Evolutionary conservation across 2,113 vertebrate species (phyloP).

Genomic region (Cygnus buccinator): DNA sequence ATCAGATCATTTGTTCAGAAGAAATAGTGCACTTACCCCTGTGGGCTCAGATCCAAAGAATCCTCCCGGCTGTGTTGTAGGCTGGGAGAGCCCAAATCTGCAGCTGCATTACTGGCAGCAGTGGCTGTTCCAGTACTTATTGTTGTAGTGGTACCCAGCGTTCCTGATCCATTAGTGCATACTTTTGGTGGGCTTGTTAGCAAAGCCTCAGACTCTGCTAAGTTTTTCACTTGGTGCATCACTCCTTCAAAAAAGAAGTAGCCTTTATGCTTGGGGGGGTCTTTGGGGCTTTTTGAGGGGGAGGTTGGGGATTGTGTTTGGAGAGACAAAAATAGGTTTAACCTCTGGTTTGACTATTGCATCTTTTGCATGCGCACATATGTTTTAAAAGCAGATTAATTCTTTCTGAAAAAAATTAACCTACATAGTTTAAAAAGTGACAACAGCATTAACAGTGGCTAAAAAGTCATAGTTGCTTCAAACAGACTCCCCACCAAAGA

Average conservation of each 20-base stretch:
- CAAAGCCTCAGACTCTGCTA: conserved; percentile 94
- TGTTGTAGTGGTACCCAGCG: conserved; percentile 85
- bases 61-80: conserved; percentile 97
- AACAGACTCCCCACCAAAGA: not conserved
- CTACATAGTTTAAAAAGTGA: not conserved
- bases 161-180: conserved; percentile 91
- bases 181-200: conserved; percentile 94
- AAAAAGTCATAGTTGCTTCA: not conserved
- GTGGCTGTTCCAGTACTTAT: conserved; percentile 91
- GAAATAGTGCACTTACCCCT: conserved; percentile 83
- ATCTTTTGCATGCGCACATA: not conserved
- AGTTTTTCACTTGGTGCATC: conserved; percentile 98
- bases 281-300: not conserved
- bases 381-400: not conserved
- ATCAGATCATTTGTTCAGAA: not conserved
- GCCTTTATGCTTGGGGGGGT: not conserved
- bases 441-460: not conserved
- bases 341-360: not conserved
- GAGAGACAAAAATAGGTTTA: too few relatives aligned
- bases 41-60: conserved; percentile 96
- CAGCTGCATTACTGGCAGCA: conserved; percentile 84
- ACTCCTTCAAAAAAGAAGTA: conserved; percentile 82
- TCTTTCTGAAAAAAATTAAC: not conserved
- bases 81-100: conserved; percentile 95
- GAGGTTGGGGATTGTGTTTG: too few relatives aligned